Evolutionary conservation across 2,888 invertebrate genomes (phyloP), one percentile per base, ranked within the genome.

Genomic region (Deilephila porcellus): DNA sequence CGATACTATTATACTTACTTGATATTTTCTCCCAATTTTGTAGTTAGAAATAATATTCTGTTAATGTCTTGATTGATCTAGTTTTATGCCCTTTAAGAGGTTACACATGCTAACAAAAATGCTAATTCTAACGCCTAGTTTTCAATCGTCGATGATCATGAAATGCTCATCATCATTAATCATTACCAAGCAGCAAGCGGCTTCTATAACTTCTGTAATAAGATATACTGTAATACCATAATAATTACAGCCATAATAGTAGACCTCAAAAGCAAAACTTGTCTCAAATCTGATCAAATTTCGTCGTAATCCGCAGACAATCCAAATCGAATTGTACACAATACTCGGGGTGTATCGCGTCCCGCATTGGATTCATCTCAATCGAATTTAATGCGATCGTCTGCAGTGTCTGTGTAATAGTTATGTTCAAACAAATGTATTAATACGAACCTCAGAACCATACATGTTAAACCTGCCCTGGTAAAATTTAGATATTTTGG

Each of bases 241-340:
- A 53, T 53, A 25, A 25, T 25, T n/a, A 5, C 56, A 56, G 4
- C 17, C 3, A 11, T 3, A 14, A 14, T 45, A 45, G 3, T 45
- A 45, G 56, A 56, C n/a, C 34, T n/a, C 32, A 34, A 32, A 32
- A 29, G 34, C 34, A 63, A 34, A 63, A 32, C 32, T 63, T 14
- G 29, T 7, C 29, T 25, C n/a, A n/a, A 62, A 52, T 14, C 17
- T 25, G 25, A 17, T 45, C 37, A 37, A 20, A 67, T 67, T 25
- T 29, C 64, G 4, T 6, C 37, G 75, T 81, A 82, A 82, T 80
- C 81, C 79, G 77, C 76, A 80, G 76, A 73, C 71, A 74, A 73
- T 76, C 83, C 52, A 82, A 86, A 86, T 86, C 78, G 80, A 85
- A 86, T 86, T 80, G 85, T 77, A 29, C 73, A 59, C 80, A 82